Evolutionary conservation across 2,888 invertebrate genomes (phyloP), one percentile per base, ranked within the genome.

Genomic region (Melanostoma mellinum): DNA sequence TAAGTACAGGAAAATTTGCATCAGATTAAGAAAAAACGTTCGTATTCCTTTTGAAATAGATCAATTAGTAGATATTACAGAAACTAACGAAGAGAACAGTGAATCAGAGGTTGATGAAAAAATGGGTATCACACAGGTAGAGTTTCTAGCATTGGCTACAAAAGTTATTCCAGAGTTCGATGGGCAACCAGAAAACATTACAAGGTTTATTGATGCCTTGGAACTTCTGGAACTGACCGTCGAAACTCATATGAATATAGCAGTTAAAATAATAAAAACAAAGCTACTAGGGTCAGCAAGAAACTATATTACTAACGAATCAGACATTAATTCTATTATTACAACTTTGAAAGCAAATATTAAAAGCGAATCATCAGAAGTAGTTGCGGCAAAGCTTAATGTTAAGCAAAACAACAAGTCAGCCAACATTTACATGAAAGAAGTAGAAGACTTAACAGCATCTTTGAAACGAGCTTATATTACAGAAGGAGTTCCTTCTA

Each of bases 21-120:
- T 10, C 5, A 35, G 53, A 10, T 6, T 53, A 1, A 6, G 6
- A 9, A 52, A 52, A 52, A 33, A 52, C 4, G 8, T 53, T 33
- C 36, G 6, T 30, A 53, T 53, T 53, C n/a, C 53, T 53, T 53
- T 53, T 53, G 36, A 53, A 53, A 30, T 53, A 53, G 53, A 53
- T 10, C 6, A 53, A 53, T 53, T 10, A 53, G 6, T 36, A 36
- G 35, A 53, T 10, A 53, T 53, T 5, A 53, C 36, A 33, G 6
- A 2, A 10, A 2, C 6, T n/a, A 53, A 10, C 36, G 30, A 53
- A 4, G 36, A 36, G 5, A 36, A 35, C 6, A 53, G 52, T 4
- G 36, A 53, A 35, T n/a, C 33, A 4, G 36, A 53, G 6, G 32
- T n/a, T 32, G n/a, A 53, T 5, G n/a, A 35, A 2, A 8, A 53